Base-by-base conservation (phyloP, 2,888 invertebrate genomes). In the Epinotia ramella region DNA sequence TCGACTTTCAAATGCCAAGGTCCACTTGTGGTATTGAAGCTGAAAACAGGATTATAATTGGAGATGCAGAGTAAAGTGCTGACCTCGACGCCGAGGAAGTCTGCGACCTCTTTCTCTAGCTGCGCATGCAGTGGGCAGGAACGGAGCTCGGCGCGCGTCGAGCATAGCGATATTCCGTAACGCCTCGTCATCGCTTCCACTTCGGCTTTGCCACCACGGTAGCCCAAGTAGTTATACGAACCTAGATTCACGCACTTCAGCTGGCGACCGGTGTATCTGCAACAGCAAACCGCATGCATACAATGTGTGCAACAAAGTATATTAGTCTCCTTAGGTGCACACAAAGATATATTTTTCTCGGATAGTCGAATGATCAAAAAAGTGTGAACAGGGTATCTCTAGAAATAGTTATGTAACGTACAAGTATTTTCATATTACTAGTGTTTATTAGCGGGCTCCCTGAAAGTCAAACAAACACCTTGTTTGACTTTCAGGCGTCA, bases 151-250 rank as follows among this genome's bases (percentile, higher is more conserved):
- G 96, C 96, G 73, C 98, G 95, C 68, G 98, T 90, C 83, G 97
- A 97, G 86, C 97, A 96, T 65, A 96, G 94, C 18, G 97, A 96
- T 67, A 98, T 92, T 9, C 99, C 99, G 86, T 96, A 96, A 78
- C 96, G 93, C 73, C 96, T 95, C 60, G 97, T 95, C 12, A 96
- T 95, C 73, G 95, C 91, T 80, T 96, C 96, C 16, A 89, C 91
- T 63, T 79, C 85, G 40, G 95, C 95, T 11, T 93, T 91, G 77
- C 97, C 96, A 89, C 98, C 97, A 12, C 99, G 99, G 94, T 99
- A 99, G 6, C 99, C 99, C 79, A 99, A 95, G 93, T 99, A 99
- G 94, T 99, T 99, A 93, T 99, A 99, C 2, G 99, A 99, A 78
- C 99, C 99, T 86, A 99, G 95, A 95, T 99, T 99, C 83, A 99